These are phyloP conservation scores for Thamnophis sirtalis DNA, from an alignment of 2,113 vertebrate genomes.

Conservation along the genomic window DNA sequence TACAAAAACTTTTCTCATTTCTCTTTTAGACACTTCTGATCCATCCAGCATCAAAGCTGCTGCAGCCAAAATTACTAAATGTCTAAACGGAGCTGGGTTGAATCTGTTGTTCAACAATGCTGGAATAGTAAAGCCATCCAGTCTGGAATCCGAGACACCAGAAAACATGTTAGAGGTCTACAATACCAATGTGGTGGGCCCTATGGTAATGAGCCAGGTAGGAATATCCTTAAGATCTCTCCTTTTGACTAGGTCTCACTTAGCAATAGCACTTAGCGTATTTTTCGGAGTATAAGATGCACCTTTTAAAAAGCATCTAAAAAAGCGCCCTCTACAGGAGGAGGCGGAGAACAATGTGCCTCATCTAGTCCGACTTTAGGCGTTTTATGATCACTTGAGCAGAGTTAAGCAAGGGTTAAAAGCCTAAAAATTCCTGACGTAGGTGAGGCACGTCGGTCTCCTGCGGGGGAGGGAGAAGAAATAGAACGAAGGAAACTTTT, in stretches of 20 bases:
- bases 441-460: too few species aligned
- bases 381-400: too few species aligned
- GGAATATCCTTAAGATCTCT: neutral
- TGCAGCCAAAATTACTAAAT: slow-evolving; percentile 24
- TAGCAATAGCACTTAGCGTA: neutral
- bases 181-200: slow-evolving; percentile 46
- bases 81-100: slow-evolving; percentile 45
- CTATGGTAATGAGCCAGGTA: slow-evolving; percentile 60
- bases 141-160: neutral
- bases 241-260: neutral
- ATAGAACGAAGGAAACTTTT: too few species aligned
- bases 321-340: too few species aligned
- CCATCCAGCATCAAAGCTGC: slow-evolving; percentile 26
- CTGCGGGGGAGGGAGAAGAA: too few species aligned
- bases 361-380: too few species aligned
- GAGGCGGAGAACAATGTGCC: too few species aligned
- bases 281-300: too few species aligned
- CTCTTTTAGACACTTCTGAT: slow-evolving; percentile 41
- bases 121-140: neutral
- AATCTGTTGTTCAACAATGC: slow-evolving; percentile 64
- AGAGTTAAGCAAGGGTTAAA: too few species aligned
- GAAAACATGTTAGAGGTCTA: slow-evolving; percentile 43
- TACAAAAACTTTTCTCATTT: neutral
- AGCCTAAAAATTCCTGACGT: too few species aligned
- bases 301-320: too few species aligned